phyloP scores from a whole-genome alignment of 2,113 vertebrate species.

The Oriolus oriolus region DNA sequence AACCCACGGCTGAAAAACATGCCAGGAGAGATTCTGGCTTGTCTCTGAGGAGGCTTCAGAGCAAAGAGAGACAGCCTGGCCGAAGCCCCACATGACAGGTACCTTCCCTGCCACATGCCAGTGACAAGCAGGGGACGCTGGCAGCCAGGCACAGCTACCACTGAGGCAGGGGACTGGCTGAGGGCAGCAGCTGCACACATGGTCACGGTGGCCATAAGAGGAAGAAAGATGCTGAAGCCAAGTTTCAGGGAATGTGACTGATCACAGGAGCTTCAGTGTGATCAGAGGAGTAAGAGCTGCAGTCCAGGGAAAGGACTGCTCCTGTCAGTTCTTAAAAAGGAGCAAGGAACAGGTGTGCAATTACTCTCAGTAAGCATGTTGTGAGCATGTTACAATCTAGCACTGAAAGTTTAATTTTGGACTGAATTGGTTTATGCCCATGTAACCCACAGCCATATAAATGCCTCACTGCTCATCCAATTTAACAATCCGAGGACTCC shows the following conservation, averaged over 20 bases:
- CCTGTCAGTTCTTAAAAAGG: background rate
- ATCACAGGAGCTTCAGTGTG: background rate
- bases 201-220: slow-evolving; percentile 8
- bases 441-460: background rate
- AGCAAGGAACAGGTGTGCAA: background rate
- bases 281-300: background rate
- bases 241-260: background rate
- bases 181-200: background rate
- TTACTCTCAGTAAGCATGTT: background rate
- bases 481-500: background rate
- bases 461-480: background rate
- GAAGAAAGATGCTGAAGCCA: slow-evolving; percentile 21
- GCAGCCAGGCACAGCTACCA: background rate
- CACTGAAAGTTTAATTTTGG: background rate
- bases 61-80: background rate
- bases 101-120: background rate
- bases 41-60: background rate
- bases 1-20: background rate
- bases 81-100: background rate
- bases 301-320: background rate
- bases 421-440: background rate
- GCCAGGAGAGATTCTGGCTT: background rate
- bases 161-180: background rate
- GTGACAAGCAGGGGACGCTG: background rate
- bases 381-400: background rate